A percentile compares a stretch with the other conserved stretches of the same genome.
phyloP scores from a whole-genome alignment of 2,113 vertebrate genomes.

The Salvelinus alpinus region DNA sequence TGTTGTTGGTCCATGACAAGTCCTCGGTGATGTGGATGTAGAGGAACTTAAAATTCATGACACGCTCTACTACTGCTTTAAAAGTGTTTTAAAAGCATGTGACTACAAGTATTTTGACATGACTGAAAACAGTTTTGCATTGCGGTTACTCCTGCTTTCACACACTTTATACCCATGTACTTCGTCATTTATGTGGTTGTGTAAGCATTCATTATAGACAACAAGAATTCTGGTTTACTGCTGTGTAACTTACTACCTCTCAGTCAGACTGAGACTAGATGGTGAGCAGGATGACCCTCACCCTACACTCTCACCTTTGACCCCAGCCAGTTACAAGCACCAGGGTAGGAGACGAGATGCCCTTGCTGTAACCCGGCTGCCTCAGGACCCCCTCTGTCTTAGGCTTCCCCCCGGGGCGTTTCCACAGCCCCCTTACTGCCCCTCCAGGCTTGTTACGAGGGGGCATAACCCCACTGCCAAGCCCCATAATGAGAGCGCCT shows the following conservation, averaged over 20 bases:
- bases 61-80: constrained; percentile 10
- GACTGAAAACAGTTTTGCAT: neutral
- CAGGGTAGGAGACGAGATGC: constrained; percentile 32
- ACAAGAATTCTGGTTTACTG: no score
- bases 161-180: no score
- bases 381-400: constrained; percentile 28
- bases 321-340: constrained; percentile 21
- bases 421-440: neutral
- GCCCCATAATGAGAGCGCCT: constrained; percentile 51
- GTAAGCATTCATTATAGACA: no score
- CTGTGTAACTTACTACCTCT: no score
- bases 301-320: constrained; percentile 3
- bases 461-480: constrained; percentile 40
- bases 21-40: no score
- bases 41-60: no score
- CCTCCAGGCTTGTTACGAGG: constrained; percentile 45
- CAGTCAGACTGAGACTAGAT: neutral
- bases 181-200: no score
- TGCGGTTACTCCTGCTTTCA: no score
- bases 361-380: constrained; percentile 39
- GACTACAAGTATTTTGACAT: constrained; percentile 42
- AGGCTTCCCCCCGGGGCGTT: constrained; percentile 35
- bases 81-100: constrained; percentile 31
- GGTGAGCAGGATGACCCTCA: neutral
- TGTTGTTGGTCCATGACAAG: no score